Evolutionary conservation across 2,888 invertebrate species (phyloP).

Genomic region (Oasisia sp.): DNA sequence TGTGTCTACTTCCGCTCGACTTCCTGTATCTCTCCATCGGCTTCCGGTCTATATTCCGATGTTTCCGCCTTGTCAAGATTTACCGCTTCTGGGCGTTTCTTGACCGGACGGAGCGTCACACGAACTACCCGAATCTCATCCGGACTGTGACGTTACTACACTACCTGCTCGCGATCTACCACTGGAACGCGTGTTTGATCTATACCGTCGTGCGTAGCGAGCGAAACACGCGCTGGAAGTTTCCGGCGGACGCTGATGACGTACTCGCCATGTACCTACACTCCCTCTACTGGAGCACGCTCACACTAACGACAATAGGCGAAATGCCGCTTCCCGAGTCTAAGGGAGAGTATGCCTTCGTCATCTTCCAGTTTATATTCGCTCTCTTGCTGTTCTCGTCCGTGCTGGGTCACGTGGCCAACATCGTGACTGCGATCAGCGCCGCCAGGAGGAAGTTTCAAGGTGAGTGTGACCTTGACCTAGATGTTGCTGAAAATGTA

Average conservation of each 20-base stretch:
- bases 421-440: constrained; percentile 97
- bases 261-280: constrained; percentile 87
- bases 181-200: constrained; percentile 99
- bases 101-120: constrained; percentile 97
- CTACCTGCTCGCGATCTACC: constrained; percentile 97
- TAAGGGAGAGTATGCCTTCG: constrained; percentile 94
- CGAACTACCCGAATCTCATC: constrained; percentile 96
- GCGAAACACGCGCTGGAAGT: constrained; percentile 68
- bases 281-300: constrained; percentile 98
- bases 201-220: constrained; percentile 74
- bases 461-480: constrained; percentile 73
- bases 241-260: constrained; percentile 51
- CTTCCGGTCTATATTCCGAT: constrained; percentile 90
- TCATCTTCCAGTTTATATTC: constrained; percentile 92
- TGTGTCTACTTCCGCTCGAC: constrained; percentile 96
- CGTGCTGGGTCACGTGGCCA: constrained; percentile 96
- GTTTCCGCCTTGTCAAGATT: constrained; percentile 95
- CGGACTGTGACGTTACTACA: constrained; percentile 71
- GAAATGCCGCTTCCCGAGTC: constrained; percentile 90
- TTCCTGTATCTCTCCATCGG: constrained; percentile 98
- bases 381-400: constrained; percentile 95
- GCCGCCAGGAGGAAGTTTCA: constrained; percentile 98
- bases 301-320: constrained; percentile 95
- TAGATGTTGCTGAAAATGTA: no score
- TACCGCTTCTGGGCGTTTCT: constrained; percentile 98